Conservation (phyloP, 2,797 vertebrate species). For the Anableps anableps region DNA sequence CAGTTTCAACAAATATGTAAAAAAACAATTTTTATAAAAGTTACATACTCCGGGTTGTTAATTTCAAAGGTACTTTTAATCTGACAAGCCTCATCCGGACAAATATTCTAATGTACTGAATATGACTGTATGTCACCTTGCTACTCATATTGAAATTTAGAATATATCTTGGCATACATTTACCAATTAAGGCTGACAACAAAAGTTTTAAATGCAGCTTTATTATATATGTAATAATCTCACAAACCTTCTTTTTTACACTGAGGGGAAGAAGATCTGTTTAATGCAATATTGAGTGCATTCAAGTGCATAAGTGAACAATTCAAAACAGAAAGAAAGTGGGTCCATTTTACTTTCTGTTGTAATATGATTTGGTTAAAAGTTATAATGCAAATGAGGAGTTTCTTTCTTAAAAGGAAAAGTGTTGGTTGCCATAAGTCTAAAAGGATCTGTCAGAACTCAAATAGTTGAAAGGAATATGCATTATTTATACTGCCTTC, state of each 20-base stretch:
- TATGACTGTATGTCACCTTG: not conserved
- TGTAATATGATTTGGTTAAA: not conserved
- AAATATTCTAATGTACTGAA: too few relatives aligned
- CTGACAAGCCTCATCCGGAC: too few relatives aligned
- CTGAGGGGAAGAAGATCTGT: not conserved
- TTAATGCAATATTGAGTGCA: not conserved
- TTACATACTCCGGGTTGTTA: too few relatives aligned
- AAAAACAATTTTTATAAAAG: too few relatives aligned
- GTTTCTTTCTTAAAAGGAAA: not conserved
- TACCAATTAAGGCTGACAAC: not conserved
- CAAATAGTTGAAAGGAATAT: not conserved
- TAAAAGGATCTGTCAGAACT: not conserved
- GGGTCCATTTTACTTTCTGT: not conserved
- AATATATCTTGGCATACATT: not conserved
- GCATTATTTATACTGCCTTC: conserved; percentile 16
- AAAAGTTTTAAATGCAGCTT: not conserved
- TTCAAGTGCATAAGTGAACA: not conserved
- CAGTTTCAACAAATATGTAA: too few relatives aligned
- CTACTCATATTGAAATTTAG: not conserved
- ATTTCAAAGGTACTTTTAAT: too few relatives aligned
- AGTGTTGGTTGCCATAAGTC: not conserved
- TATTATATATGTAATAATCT: not conserved
- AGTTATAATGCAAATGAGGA: not conserved
- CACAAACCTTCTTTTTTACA: too few relatives aligned
- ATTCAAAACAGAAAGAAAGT: not conserved